These are phyloP conservation scores for Orussus abietinus DNA, from an alignment of 1,140 invertebrate genomes.

Conservation along the genomic window DNA sequence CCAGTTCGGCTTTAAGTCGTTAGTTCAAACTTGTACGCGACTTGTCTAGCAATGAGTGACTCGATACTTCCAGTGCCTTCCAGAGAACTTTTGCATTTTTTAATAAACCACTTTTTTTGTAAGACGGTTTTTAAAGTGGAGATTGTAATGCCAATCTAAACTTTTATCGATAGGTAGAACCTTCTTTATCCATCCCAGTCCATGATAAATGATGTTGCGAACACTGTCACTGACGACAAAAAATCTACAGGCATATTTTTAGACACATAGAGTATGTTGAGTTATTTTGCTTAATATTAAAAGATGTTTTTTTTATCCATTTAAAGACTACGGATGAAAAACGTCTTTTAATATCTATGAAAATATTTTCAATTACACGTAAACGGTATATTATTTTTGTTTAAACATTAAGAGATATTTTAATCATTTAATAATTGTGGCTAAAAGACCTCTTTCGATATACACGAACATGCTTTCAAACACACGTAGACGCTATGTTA, in stretches of 20 bases:
- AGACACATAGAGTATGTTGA: background rate
- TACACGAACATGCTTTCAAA: slow-evolving; percentile 1
- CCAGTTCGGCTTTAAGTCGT: no score
- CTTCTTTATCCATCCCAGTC: no score
- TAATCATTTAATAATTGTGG: slow-evolving; percentile 56
- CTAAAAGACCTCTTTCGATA: background rate
- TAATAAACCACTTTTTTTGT: background rate
- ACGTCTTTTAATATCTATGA: slow-evolving; percentile 53
- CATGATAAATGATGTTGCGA: no score
- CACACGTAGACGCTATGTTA: background rate
- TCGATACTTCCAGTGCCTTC: background rate
- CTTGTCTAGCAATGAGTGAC: no score
- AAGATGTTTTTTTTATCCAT: background rate
- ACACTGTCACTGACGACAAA: no score
- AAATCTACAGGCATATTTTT: slow-evolving; percentile 3
- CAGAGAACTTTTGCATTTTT: background rate
- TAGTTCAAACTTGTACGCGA: no score
- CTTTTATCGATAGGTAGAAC: no score
- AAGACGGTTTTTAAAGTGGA: no score
- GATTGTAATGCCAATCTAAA: no score
- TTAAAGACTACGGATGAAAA: slow-evolving; percentile 6
- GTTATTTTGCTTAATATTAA: background rate
- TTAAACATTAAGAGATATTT: slow-evolving; percentile 91
- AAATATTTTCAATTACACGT: slow-evolving; percentile 76
- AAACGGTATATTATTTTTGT: slow-evolving; percentile 96